A percentile compares a stretch with the other conserved stretches of the same genome.
Conservation (phyloP, 2,888 invertebrate species). For the Cataglyphis rosenhaueri region DNA sequence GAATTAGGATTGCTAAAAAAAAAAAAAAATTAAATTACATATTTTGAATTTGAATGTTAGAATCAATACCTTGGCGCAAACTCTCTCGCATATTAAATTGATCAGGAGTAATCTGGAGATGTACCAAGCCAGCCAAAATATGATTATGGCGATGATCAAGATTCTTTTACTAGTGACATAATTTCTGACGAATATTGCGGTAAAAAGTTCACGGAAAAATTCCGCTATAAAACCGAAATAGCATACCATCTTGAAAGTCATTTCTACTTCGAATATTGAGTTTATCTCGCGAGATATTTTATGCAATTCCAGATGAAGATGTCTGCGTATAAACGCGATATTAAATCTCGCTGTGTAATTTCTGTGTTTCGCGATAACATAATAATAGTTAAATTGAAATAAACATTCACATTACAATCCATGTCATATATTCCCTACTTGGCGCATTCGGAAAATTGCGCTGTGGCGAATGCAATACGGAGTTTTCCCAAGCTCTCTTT, state of each 20-base stretch:
- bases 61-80: slow-evolving; percentile 21
- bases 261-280: slow-evolving; percentile 24
- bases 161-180: background rate
- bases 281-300: slow-evolving; percentile 25
- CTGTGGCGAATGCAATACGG: background rate
- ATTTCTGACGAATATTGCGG: background rate
- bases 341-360: background rate
- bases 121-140: background rate
- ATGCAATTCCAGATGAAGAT: slow-evolving; percentile 32
- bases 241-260: slow-evolving; percentile 26
- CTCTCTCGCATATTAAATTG: slow-evolving; percentile 35
- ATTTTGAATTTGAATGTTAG: background rate
- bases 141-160: background rate
- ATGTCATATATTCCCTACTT: background rate
- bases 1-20: background rate
- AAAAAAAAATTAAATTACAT: background rate
- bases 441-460: too few relatives aligned
- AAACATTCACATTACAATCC: slow-evolving; percentile 24
- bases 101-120: slow-evolving; percentile 11
- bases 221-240: slow-evolving; percentile 34
- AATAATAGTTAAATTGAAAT: background rate
- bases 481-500: background rate
- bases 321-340: background rate
- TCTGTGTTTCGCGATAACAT: background rate
- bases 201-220: slow-evolving; percentile 7